Base-by-base conservation (phyloP, 2,888 invertebrate genomes). In the Helicoverpa assulta region DNA sequence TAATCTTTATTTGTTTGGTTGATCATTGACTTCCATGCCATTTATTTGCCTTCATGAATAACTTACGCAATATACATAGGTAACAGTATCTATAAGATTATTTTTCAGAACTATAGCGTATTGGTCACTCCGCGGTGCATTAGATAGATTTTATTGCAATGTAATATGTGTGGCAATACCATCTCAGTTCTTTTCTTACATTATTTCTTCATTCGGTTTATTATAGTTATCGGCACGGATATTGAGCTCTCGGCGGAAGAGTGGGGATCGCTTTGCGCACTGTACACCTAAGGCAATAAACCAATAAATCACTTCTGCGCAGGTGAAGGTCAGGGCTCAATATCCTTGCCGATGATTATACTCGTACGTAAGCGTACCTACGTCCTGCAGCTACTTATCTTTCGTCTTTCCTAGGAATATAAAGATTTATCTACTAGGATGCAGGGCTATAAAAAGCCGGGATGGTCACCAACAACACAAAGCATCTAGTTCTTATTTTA, bases 391-490 rank as follows among this genome's bases (percentile, higher is more conserved):
- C 10, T 18, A 18, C 10, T 10, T 14, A 12, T 40, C 40, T 40
- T 10, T 40, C 1, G 40, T 2, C 1, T 40, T 33, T 33, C 6
- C 7, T 50, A 33, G 40, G 33, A 33, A 14, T 53, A 29, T 18
- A 37, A 68, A 19, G 43, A 29, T 59, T n/a, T 60, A 50, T 65
- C 8, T 37, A 29, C 52, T 62, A 62, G 65, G 51, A 79, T 58
- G 61, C 67, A 66, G 68, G 58, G 68, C 57, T 67, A 56, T 67
- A 64, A 70, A 62, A 78, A 54, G 52, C 16, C 50, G 26, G 51
- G 56, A 59, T 64, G 53, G 19, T 43, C 53, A 50, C 65, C 60
- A 63, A 58, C 62, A 51, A 56, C 67, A 67, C 57, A 58, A 62
- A 54, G 58, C 54, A 18, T 19, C 40, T 37, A 8, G 55, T 18